Percentiles rank a stretch among this genome's conserved stretches.
These are phyloP conservation scores for Deladenus siricidicola DNA, from an alignment of 2,888 invertebrate species.

Conservation along the genomic window DNA sequence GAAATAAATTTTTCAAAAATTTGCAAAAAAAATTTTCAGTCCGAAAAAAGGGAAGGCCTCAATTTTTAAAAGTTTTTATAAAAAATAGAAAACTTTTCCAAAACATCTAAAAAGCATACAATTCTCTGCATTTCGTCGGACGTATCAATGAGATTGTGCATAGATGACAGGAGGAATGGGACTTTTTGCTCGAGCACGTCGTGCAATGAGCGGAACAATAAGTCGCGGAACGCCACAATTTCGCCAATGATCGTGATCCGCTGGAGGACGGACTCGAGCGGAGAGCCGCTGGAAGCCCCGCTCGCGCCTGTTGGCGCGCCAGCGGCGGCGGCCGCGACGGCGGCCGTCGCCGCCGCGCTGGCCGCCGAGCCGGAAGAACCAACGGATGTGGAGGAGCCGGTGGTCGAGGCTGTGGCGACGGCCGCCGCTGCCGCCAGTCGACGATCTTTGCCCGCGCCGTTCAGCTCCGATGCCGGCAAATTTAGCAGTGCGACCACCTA, in stretches of 20 bases:
- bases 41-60: too few relatives aligned
- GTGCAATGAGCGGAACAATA: slow-evolving; percentile 84
- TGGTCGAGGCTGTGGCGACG: neutral
- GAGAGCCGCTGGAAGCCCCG: slow-evolving; percentile 16
- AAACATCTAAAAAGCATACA: slow-evolving; percentile 4
- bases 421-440: neutral
- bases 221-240: slow-evolving; percentile 84
- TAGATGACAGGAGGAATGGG: slow-evolving; percentile 87
- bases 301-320: slow-evolving; percentile 1
- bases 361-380: neutral
- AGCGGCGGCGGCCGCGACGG: neutral
- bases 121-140: slow-evolving; percentile 15
- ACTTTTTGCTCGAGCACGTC: slow-evolving; percentile 87
- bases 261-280: slow-evolving; percentile 66
- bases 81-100: neutral
- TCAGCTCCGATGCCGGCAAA: neutral
- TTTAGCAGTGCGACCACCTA: slow-evolving; percentile 13
- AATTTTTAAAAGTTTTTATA: slow-evolving; percentile 7
- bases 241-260: slow-evolving; percentile 90
- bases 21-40: too few relatives aligned
- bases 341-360: neutral
- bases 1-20: slow-evolving; percentile 3
- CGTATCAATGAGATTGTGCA: slow-evolving; percentile 58
- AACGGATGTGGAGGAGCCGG: neutral
- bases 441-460: neutral